Percentiles rank a stretch among this genome's conserved stretches.
Conservation (phyloP, 1,140 invertebrate genomes). For the Bombus fervidus region DNA sequence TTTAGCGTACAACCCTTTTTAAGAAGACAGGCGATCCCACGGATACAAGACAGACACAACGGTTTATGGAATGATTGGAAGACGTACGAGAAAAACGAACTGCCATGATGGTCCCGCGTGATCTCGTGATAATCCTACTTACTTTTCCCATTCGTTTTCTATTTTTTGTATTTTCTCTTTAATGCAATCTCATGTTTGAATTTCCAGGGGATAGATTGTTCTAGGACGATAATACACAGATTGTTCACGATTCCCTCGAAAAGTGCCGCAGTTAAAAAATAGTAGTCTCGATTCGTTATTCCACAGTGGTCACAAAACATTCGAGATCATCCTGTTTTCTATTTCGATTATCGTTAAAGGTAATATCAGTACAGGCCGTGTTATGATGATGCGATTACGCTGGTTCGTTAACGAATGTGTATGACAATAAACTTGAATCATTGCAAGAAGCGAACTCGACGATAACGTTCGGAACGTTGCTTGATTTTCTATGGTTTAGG, state of each 20-base stretch:
- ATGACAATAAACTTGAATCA: conserved; percentile 14
- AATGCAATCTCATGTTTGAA: not conserved
- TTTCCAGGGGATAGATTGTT: not conserved
- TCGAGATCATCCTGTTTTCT: conserved; percentile 24
- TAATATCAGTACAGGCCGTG: not conserved
- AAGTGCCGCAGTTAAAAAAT: conserved; percentile 37
- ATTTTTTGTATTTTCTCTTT: not conserved
- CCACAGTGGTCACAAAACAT: not conserved
- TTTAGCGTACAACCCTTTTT: conserved; percentile 63
- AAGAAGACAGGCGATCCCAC: conserved; percentile 60
- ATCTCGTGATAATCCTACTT: conserved; percentile 37
- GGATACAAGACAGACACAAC: conserved; percentile 57
- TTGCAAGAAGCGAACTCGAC: conserved; percentile 13
- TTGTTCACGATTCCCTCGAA: conserved; percentile 8
- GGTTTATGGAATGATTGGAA: conserved; percentile 64
- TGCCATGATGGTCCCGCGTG: conserved; percentile 65
- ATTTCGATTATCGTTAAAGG: not conserved
- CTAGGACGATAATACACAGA: not conserved
- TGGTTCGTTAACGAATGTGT: not conserved
- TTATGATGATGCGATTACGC: not conserved
- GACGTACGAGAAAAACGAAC: conserved; percentile 66
- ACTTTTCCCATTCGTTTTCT: not conserved
- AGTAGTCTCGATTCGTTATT: conserved; percentile 9
- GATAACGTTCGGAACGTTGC: not conserved
- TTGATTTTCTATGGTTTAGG: not conserved